Evolutionary conservation across 2,888 invertebrate genomes (phyloP), one percentile per base, ranked within the genome.

Genomic region (Cephus sareptanus): DNA sequence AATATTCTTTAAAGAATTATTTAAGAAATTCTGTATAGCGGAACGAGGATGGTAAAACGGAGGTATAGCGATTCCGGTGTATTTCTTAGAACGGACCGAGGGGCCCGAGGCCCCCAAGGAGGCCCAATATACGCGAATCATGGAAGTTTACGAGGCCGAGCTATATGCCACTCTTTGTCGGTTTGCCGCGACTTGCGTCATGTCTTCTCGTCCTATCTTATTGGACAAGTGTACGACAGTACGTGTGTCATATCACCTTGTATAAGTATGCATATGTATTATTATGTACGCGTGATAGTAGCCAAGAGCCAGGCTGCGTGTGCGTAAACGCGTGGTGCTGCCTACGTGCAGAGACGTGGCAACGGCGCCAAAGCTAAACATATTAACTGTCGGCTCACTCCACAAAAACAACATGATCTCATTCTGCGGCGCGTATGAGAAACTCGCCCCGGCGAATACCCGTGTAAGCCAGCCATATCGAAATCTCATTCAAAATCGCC

Each of bases 351-450:
- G 81, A 81, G 84, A 87, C 83, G 85, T 88, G 88, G 88, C 88
- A 88, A 88, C 89, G 79, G 83, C 86, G 87, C 87, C 68, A 75
- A 82, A 83, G 90, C 91, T 91, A 90, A 91, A 91, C 91, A 90
- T 91, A 91, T 91, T 90, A 91, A 91, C 90, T 88, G 89, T 89
- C 90, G 90, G 89, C 89, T 90, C 90, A 89, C 88, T 88, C 90
- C 90, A 89, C 91, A 90, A 91, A 91, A 91, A 91, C 90, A 91
- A 91, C 90, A 87, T 90, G 90, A 91, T 91, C 91, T 91, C 91
- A 91, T 90, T 91, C 89, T 87, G 79, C 82, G 84, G 82, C 85
- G 87, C 76, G 76, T 74, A 76, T 74, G 76, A 79, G 79, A 79
- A 79, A 79, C 79, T 79, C 81, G 79, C 37, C 76, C 77, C 80